These are phyloP conservation scores for Phylloscopus trochilus DNA, from an alignment of 2,113 vertebrate species.

Conservation along the genomic window DNA sequence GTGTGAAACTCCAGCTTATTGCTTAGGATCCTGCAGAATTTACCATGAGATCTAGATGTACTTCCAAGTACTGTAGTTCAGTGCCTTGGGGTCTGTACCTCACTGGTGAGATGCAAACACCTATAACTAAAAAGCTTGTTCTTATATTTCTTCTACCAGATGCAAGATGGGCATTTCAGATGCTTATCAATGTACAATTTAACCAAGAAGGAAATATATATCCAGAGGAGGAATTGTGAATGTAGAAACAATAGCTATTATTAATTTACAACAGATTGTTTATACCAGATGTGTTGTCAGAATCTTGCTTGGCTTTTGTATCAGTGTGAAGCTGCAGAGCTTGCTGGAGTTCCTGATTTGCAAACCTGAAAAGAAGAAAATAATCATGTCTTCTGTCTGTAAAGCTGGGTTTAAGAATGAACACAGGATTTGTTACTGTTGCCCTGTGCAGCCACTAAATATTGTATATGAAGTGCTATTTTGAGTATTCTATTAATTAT, in stretches of 20 bases:
- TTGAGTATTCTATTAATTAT: neutral
- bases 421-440: neutral
- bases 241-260: neutral
- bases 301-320: neutral
- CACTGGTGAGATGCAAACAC: neutral
- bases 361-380: neutral
- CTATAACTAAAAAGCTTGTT: neutral
- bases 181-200: neutral
- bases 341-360: neutral
- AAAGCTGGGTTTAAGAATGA: neutral
- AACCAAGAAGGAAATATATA: neutral
- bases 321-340: neutral
- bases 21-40: neutral
- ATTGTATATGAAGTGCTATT: constrained; percentile 1
- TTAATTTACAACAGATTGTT: neutral
- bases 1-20: neutral
- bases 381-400: neutral
- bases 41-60: neutral
- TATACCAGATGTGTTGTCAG: neutral
- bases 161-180: neutral
- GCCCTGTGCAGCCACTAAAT: neutral
- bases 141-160: neutral
- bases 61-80: neutral
- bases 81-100: neutral
- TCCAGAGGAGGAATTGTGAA: neutral